Evolutionary conservation across 1,140 invertebrate species (phyloP).

Genomic region (Fopius arisanus): DNA sequence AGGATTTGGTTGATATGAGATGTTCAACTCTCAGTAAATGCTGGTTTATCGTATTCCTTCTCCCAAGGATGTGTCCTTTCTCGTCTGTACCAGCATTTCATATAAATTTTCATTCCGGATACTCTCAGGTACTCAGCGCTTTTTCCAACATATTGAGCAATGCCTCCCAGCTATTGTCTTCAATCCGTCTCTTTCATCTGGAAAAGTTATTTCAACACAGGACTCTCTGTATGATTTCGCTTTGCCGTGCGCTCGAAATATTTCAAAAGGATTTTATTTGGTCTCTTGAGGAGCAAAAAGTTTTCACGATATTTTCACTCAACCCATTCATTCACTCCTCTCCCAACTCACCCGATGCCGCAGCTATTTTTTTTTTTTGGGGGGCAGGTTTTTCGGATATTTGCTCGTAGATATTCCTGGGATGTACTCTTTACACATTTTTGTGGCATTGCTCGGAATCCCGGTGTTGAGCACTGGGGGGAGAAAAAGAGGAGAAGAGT

Average conservation of each 20-base stretch:
- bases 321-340: neutral
- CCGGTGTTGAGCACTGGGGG: neutral
- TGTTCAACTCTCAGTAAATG: too few species aligned
- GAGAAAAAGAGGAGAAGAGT: neutral
- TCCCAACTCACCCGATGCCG: neutral
- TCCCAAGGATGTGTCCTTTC: too few species aligned
- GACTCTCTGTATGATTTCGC: neutral
- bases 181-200: neutral
- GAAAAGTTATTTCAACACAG: conserved; percentile 3
- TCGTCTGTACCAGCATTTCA: too few species aligned
- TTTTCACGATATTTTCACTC: conserved; percentile 9
- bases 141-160: neutral
- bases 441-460: neutral
- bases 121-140: neutral
- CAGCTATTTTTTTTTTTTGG: neutral
- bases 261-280: neutral
- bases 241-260: neutral
- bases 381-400: neutral
- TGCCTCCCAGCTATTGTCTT: conserved; percentile 7
- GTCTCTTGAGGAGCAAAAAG: neutral
- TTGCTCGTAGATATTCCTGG: neutral
- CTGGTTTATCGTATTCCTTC: too few species aligned
- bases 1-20: too few species aligned
- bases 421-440: neutral
- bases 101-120: neutral